Percentiles rank a stretch among this genome's conserved stretches.
These are phyloP conservation scores for Crocodylus rhombifer DNA, from an alignment of 2,797 vertebrate genomes.

Conservation along the genomic window DNA sequence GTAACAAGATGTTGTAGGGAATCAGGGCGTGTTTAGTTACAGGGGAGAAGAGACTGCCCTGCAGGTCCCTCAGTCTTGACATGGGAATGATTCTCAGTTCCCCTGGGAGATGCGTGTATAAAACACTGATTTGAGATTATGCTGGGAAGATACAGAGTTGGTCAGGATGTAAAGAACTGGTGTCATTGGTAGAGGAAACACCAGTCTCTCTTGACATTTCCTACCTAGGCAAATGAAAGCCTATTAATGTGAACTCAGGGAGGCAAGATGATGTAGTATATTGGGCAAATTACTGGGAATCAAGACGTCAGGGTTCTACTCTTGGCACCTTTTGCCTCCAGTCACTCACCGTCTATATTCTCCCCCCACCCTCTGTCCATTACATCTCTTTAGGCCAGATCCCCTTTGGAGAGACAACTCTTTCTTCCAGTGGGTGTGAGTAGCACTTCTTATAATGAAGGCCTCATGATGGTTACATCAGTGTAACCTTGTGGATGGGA, in stretches of 20 bases:
- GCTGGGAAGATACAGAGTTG: no score
- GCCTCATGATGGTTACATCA: no score
- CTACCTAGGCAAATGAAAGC: neutral
- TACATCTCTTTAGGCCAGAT: neutral
- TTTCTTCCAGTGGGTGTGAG: neutral
- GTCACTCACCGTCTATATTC: no score
- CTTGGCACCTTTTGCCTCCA: neutral
- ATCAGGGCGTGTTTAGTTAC: neutral
- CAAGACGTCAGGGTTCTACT: neutral
- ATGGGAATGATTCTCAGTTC: neutral
- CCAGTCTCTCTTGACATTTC: neutral
- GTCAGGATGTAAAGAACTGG: no score
- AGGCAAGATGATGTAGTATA: neutral
- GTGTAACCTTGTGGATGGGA: no score
- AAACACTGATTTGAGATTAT: neutral
- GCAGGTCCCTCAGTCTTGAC: neutral
- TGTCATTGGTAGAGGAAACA: neutral
- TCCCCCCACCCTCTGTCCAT: neutral
- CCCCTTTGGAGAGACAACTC: neutral
- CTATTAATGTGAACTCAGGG: neutral
- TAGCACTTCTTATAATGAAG: neutral
- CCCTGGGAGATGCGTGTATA: neutral
- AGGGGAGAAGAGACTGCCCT: no score
- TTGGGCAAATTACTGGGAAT: neutral
- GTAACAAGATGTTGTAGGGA: neutral